phyloP scores from a whole-genome alignment of 2,888 invertebrate genomes.

The Cynaeus angustus region DNA sequence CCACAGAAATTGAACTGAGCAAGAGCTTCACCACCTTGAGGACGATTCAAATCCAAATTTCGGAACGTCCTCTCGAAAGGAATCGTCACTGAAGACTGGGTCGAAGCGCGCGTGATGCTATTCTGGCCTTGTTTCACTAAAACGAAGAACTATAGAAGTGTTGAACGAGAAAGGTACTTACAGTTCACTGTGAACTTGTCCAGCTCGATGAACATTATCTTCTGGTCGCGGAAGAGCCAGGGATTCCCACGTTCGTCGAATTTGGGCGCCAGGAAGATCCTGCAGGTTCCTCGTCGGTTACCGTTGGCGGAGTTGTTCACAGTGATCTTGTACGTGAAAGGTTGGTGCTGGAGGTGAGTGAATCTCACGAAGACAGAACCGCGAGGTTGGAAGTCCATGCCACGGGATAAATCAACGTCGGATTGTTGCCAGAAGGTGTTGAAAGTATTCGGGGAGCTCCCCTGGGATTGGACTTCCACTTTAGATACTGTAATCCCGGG shows the following conservation, averaged over 20 bases:
- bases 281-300: slow-evolving; percentile 76
- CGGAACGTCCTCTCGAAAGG: slow-evolving; percentile 88
- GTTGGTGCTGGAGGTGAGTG: slow-evolving; percentile 84
- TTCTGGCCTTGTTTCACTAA: slow-evolving; percentile 81
- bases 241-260: slow-evolving; percentile 78
- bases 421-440: slow-evolving; percentile 87
- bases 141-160: not conserved
- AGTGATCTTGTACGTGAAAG: slow-evolving; percentile 77
- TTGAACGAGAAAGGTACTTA: slow-evolving; percentile 70
- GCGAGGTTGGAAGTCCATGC: slow-evolving; percentile 87
- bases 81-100: slow-evolving; percentile 85
- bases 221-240: slow-evolving; percentile 78
- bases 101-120: slow-evolving; percentile 78
- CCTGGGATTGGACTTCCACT: slow-evolving; percentile 74
- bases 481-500: slow-evolving; percentile 77
- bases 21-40: slow-evolving; percentile 73
- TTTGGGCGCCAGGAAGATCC: slow-evolving; percentile 81
- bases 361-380: slow-evolving; percentile 83
- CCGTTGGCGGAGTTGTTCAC: slow-evolving; percentile 66
- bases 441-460: slow-evolving; percentile 73
- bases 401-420: slow-evolving; percentile 84
- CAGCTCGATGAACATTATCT: slow-evolving; percentile 80
- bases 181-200: slow-evolving; percentile 80
- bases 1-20: slow-evolving; percentile 86
- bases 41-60: slow-evolving; percentile 77